Conservation (phyloP, 2,113 vertebrate genomes). For the Anoplopoma fimbria region DNA sequence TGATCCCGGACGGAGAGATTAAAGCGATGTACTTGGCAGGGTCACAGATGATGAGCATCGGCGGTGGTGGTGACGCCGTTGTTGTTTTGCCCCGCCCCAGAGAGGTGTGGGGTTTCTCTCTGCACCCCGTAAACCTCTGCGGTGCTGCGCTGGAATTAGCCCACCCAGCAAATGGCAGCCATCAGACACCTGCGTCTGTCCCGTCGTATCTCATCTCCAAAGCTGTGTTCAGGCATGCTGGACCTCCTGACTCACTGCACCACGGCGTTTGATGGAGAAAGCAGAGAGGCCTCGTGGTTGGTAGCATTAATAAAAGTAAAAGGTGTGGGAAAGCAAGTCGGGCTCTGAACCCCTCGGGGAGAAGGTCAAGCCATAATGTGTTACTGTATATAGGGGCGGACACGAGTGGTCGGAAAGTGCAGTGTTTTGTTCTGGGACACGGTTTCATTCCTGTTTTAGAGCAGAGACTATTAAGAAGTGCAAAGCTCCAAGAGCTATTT, state of each 20-base stretch:
- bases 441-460: not conserved
- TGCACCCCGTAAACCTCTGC: constrained; percentile 23
- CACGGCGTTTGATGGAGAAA: constrained; percentile 34
- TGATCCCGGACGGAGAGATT: constrained; percentile 59
- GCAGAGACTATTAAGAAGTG: not conserved
- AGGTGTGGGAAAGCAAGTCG: constrained; percentile 19
- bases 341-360: not conserved
- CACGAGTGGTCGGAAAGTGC: not conserved
- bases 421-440: not conserved
- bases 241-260: constrained; percentile 13
- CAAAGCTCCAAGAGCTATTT: not conserved
- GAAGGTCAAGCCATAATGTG: constrained; percentile 23
- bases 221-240: constrained; percentile 28
- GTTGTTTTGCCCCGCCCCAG: constrained; percentile 23
- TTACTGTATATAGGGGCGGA: constrained; percentile 25
- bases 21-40: constrained; percentile 45
- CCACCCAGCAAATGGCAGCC: constrained; percentile 67
- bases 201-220: constrained; percentile 7
- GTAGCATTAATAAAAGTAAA: constrained; percentile 13
- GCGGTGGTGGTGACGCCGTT: constrained; percentile 27
- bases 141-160: constrained; percentile 57
- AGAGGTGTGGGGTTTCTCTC: constrained; percentile 67
- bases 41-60: constrained; percentile 47
- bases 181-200: constrained; percentile 61
- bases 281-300: not conserved